Conservation (phyloP, 2,797 vertebrate species). For the Merluccius polli region DNA sequence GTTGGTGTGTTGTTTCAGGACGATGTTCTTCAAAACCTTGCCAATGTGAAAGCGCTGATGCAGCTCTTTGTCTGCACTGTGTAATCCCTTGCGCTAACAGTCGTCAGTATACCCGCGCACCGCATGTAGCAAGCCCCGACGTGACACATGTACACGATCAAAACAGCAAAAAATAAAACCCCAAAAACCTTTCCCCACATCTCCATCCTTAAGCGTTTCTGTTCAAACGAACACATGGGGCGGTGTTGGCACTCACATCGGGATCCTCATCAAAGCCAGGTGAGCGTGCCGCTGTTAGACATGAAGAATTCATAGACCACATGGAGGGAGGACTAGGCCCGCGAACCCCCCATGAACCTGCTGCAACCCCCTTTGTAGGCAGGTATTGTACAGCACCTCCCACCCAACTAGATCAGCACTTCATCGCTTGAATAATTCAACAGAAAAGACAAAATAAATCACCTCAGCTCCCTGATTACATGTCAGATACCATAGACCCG, state of each 20-base stretch:
- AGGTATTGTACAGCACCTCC: constrained; percentile 44
- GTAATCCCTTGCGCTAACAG: background rate
- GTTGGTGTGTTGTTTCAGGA: constrained; percentile 12
- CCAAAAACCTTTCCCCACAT: background rate
- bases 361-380: constrained; percentile 56
- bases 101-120: background rate
- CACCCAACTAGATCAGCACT: constrained; percentile 65
- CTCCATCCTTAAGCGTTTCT: background rate
- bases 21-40: background rate
- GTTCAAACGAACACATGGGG: background rate
- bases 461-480: constrained; percentile 46
- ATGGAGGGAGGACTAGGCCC: constrained; percentile 50
- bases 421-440: constrained; percentile 70
- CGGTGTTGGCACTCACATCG: background rate
- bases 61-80: background rate
- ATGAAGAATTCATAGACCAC: constrained; percentile 41
- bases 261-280: constrained; percentile 29
- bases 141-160: background rate
- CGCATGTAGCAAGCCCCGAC: background rate
- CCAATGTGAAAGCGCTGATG: constrained; percentile 4
- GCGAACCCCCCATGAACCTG: constrained; percentile 65
- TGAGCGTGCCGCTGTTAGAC: constrained; percentile 3
- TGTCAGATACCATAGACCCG: constrained; percentile 44
- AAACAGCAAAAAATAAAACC: background rate
- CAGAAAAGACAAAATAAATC: constrained; percentile 29